Conservation (phyloP, 2,888 invertebrate genomes). For the Bugulina stolonifera region DNA sequence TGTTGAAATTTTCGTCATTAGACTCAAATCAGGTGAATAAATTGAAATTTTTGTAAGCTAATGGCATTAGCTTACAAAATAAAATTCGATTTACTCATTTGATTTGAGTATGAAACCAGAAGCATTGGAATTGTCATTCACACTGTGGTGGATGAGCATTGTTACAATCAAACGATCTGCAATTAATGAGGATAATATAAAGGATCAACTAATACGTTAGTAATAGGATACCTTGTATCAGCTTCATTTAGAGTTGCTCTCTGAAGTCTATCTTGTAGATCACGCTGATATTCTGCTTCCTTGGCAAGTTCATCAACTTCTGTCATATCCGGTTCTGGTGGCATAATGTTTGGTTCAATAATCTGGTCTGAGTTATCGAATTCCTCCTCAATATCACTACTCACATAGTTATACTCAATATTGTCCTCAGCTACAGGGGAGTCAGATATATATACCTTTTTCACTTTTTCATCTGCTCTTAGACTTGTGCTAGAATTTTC, state of each 20-base stretch:
- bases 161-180: too few relatives aligned
- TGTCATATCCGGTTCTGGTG: not conserved
- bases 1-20: too few relatives aligned
- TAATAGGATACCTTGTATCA: conserved; percentile 4
- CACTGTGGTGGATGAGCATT: too few relatives aligned
- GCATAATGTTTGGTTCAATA: not conserved
- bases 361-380: not conserved
- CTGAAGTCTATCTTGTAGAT: conserved; percentile 4
- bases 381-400: conserved; percentile 24
- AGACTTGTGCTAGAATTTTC: not conserved
- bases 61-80: too few relatives aligned
- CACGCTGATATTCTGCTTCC: conserved; percentile 18
- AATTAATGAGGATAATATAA: too few relatives aligned
- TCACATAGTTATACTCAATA: conserved; percentile 22
- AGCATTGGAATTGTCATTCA: too few relatives aligned
- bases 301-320: conserved; percentile 21
- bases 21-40: too few relatives aligned
- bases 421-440: conserved; percentile 16
- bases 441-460: conserved; percentile 23
- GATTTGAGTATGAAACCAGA: too few relatives aligned
- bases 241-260: not conserved
- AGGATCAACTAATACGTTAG: too few relatives aligned
- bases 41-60: too few relatives aligned
- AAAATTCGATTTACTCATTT: too few relatives aligned
- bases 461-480: not conserved